phyloP scores from a whole-genome alignment of 2,113 vertebrate species.

The Macrotus californicus region DNA sequence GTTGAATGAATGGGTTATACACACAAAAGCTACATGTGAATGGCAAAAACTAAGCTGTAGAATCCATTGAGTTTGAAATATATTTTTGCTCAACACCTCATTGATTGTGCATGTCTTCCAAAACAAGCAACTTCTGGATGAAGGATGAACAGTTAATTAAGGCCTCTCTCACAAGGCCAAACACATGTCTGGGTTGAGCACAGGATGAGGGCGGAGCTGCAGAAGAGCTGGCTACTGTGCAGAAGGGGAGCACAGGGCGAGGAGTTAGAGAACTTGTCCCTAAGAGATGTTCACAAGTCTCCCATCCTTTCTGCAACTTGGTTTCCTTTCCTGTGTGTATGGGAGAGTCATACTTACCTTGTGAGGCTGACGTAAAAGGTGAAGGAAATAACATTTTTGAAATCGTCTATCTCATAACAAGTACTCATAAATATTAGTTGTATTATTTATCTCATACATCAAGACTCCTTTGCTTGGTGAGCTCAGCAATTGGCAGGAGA shows the following conservation, averaged over 20 bases:
- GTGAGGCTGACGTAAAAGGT: background rate
- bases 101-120: background rate
- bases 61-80: background rate
- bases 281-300: background rate
- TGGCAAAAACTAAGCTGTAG: background rate
- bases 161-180: background rate
- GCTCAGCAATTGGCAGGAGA: background rate
- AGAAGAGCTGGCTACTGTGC: accelerated
- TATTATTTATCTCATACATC: slow-evolving; percentile 21
- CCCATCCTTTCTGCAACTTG: background rate
- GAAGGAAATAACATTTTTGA: background rate
- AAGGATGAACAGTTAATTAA: background rate
- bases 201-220: background rate
- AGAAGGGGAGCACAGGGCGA: background rate
- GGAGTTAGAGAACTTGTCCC: background rate
- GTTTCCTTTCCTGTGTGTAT: background rate
- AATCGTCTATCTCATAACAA: background rate
- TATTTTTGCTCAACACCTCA: background rate
- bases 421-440: slow-evolving; percentile 8
- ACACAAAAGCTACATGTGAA: background rate
- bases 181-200: background rate
- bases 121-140: slow-evolving; percentile 4
- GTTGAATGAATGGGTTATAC: background rate
- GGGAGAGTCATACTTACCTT: background rate
- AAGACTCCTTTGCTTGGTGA: background rate